A percentile compares a stretch with the other conserved stretches of the same genome.
Evolutionary conservation across 2,888 invertebrate species (phyloP).

Genomic region (Agriopis marginaria): DNA sequence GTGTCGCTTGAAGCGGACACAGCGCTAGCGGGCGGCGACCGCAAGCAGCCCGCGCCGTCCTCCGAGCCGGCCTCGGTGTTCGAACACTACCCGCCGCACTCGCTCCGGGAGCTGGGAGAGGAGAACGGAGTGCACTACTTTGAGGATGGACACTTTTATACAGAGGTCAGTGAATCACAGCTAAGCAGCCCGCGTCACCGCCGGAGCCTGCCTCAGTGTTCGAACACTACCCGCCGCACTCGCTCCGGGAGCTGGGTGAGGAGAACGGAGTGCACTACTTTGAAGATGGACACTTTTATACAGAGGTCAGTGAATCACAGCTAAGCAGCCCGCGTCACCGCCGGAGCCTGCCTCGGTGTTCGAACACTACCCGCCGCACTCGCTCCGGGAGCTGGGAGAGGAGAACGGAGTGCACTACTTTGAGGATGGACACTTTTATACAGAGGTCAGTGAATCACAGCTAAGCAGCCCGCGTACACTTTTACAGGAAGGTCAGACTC

Average conservation of each 20-base stretch:
- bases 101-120: constrained; percentile 89
- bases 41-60: constrained; percentile 53
- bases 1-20: constrained; percentile 76
- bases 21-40: constrained; percentile 67
- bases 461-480: too few species aligned
- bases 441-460: constrained; percentile 59
- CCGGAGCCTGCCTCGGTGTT: too few species aligned
- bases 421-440: constrained; percentile 81
- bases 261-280: constrained; percentile 96
- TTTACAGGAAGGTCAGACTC: too few species aligned
- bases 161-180: constrained; percentile 86
- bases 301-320: constrained; percentile 86
- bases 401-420: too few species aligned
- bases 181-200: too few species aligned
- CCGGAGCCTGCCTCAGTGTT: too few species aligned
- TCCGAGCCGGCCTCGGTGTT: constrained; percentile 58
- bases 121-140: constrained; percentile 96
- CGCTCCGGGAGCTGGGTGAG: constrained; percentile 89
- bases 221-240: constrained; percentile 55
- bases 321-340: too few species aligned
- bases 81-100: constrained; percentile 87
- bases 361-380: constrained; percentile 55
- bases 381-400: constrained; percentile 73
- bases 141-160: constrained; percentile 97
- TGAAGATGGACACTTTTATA: constrained; percentile 97